These are phyloP conservation scores for Pandemis corylana DNA, from an alignment of 2,888 invertebrate species.

Conservation along the genomic window DNA sequence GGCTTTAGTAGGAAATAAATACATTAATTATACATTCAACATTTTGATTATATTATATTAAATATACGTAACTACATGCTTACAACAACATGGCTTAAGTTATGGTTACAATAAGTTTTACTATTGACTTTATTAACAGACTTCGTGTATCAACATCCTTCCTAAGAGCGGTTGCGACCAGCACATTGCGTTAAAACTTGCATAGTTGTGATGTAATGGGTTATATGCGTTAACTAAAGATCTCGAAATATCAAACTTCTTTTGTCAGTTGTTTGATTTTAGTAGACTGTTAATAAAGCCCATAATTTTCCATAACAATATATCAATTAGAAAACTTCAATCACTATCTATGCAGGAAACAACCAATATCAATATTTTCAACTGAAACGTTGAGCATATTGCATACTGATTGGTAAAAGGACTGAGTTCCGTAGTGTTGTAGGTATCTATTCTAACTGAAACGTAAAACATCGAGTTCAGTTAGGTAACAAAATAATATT, in stretches of 20 bases:
- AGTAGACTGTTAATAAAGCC: conserved; percentile 32
- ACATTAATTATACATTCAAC: conserved; percentile 33
- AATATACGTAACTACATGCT: conserved; percentile 28
- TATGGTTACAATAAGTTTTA: conserved; percentile 26
- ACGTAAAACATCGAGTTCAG: conserved; percentile 29
- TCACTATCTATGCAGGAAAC: conserved; percentile 31
- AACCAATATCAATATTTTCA: conserved; percentile 31
- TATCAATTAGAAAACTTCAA: conserved; percentile 39
- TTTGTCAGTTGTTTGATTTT: neutral
- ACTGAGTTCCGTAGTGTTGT: conserved; percentile 21
- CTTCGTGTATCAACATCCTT: neutral
- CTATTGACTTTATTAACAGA: conserved; percentile 30
- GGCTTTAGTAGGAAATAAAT: conserved; percentile 20
- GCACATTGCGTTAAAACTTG: neutral
- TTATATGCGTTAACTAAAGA: neutral
- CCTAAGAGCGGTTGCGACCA: neutral
- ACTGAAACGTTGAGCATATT: conserved; percentile 35
- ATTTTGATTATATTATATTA: conserved; percentile 36
- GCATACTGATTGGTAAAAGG: conserved; percentile 9
- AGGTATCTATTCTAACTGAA: conserved; percentile 22
- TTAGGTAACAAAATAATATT: conserved; percentile 28
- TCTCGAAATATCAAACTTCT: neutral
- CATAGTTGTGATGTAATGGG: neutral
- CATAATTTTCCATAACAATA: conserved; percentile 30
- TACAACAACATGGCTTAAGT: conserved; percentile 38